Evolutionary conservation across 1,140 invertebrate species (phyloP), one percentile per base, ranked within the genome.

Genomic region (Chlorops oryzae): DNA sequence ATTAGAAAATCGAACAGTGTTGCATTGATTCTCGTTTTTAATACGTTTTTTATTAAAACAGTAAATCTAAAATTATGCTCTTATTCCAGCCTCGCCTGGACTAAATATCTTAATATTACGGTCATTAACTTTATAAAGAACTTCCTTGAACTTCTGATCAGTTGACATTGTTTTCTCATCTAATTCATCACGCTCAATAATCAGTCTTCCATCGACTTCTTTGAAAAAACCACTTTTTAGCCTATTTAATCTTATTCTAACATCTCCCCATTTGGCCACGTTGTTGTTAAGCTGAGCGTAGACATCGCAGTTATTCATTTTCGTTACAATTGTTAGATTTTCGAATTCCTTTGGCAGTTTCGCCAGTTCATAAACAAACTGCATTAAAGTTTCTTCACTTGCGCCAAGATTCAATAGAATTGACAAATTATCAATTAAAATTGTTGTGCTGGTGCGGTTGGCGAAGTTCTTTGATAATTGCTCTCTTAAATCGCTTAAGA

Each of bases 91-190:
- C 52, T 72, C 75, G 27, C 84, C 84, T 22, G 83, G 82, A 47
- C 79, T 75, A 64, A 83, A 81, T 37, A 86, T 75, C 63, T 83
- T 83, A 7, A 88, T 77, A 61, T 84, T 82, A 62, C 80, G 78
- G 72, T 87, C 84, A 59, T 79, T 80, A 45, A 86, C 74, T 73
- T 84, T 86, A 55, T 81, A 88, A 17, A 86, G 74, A 63, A 83
- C 50, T 69, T 73, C 65, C 54, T 74, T 65, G 56, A 62, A 54
- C 25, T 55, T 50, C 54, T 69, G 44, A 53, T 69, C 65, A 39
- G 55, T n/a, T n/a, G n/a, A n/a, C n/a, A n/a, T n/a, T n/a, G n/a
- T n/a, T n/a, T n/a, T n/a, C n/a, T n/a, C n/a, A 28, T 28, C 44
- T 57, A n/a, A n/a, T n/a, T n/a, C 69, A 24, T 65, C 70, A 43